Evolutionary conservation across 2,888 invertebrate genomes (phyloP).

Genomic region (Epistrophella euchroma): DNA sequence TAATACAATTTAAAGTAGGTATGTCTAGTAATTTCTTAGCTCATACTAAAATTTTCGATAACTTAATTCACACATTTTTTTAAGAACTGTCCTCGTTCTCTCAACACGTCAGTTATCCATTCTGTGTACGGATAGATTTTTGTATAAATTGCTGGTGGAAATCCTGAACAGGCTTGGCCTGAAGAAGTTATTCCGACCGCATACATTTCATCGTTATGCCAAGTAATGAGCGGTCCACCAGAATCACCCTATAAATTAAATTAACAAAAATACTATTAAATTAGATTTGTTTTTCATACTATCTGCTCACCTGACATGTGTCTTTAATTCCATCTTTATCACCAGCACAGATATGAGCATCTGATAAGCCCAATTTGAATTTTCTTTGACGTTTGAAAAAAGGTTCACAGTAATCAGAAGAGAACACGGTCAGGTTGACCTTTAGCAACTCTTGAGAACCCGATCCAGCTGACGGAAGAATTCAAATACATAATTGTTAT

Average conservation of each 20-base stretch:
- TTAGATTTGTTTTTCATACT: not conserved
- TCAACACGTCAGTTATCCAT: not conserved
- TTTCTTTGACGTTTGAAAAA: conserved; percentile 29
- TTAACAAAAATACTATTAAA: not conserved
- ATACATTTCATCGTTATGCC: conserved; percentile 7
- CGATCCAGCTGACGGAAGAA: not conserved
- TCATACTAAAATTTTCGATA: no score
- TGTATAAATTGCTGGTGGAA: conserved; percentile 68
- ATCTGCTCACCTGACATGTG: conserved; percentile 69
- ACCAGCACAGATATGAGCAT: conserved; percentile 79
- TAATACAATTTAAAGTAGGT: no score
- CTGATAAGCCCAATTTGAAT: conserved; percentile 72
- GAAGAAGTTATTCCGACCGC: conserved; percentile 76
- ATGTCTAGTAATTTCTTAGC: no score
- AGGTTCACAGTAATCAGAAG: conserved; percentile 1
- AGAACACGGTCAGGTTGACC: conserved; percentile 11
- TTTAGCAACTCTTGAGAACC: conserved; percentile 3
- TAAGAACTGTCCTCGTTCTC: not conserved
- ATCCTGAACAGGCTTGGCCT: conserved; percentile 66
- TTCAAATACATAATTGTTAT: not conserved
- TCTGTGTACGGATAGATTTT: not conserved
- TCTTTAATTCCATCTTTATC: conserved; percentile 74
- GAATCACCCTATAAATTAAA: conserved; percentile 76
- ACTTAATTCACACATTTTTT: not conserved
- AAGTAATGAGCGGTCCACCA: conserved; percentile 75